These are phyloP conservation scores for Candoia aspera DNA, from an alignment of 2,113 vertebrate species.

Conservation along the genomic window DNA sequence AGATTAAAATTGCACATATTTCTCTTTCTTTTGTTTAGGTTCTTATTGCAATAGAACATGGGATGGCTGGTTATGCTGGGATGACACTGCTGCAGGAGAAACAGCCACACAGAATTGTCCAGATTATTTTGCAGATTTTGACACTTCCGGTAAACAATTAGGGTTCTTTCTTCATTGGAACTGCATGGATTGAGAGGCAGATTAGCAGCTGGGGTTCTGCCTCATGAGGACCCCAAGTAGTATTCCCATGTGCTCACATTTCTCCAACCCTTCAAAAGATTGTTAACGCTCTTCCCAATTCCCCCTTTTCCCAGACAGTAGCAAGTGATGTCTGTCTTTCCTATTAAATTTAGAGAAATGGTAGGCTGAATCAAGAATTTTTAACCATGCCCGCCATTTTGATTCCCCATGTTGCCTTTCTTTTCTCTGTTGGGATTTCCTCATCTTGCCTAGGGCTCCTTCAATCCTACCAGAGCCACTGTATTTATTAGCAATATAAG, in stretches of 20 bases:
- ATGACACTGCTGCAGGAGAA: constrained; percentile 81
- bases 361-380: neutral
- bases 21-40: constrained; percentile 62
- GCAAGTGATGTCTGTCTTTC: neutral
- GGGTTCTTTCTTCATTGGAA: neutral
- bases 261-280: neutral
- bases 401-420: neutral
- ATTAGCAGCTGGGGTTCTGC: neutral
- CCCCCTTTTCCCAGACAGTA: neutral
- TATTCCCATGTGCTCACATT: neutral
- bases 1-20: neutral
- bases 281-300: neutral
- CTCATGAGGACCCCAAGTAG: neutral
- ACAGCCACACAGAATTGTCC: constrained; percentile 88
- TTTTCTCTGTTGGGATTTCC: neutral
- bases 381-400: neutral
- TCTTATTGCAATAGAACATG: constrained; percentile 90
- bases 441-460: too few relatives aligned
- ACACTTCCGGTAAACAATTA: constrained; percentile 83
- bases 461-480: too few relatives aligned
- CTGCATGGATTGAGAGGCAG: neutral
- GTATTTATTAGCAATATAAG: too few relatives aligned
- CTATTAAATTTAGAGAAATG: neutral
- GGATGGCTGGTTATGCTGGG: constrained; percentile 99
- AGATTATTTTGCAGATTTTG: constrained; percentile 95